phyloP scores from a whole-genome alignment of 2,797 vertebrate genomes.

The Tragopan temminckii region DNA sequence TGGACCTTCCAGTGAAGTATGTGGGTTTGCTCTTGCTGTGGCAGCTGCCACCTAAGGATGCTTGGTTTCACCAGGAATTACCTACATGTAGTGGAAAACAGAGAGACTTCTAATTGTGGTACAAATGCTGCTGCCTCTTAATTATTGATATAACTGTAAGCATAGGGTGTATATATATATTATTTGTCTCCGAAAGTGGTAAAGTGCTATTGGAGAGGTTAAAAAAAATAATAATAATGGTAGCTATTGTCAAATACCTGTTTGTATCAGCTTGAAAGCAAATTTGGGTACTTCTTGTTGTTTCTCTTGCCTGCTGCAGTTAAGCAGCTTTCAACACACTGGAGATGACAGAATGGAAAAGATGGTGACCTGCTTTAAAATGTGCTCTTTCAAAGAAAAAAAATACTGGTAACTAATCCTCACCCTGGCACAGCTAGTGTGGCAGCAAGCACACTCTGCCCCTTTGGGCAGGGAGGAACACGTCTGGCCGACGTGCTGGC shows the following conservation, averaged over 20 bases:
- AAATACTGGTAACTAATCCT: background rate
- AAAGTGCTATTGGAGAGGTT: background rate
- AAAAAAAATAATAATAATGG: background rate
- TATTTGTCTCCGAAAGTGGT: background rate
- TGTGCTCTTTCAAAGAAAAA: background rate
- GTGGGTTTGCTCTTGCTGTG: background rate
- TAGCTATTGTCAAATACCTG: background rate
- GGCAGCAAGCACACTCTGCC: background rate
- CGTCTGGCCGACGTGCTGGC: background rate
- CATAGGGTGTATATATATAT: background rate
- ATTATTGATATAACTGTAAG: background rate
- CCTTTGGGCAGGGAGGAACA: background rate
- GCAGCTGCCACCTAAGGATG: background rate
- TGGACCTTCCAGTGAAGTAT: background rate
- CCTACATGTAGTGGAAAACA: background rate
- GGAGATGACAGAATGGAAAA: background rate
- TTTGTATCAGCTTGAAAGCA: accelerated
- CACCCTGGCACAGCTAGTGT: background rate
- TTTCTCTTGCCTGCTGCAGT: background rate
- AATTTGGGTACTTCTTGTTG: background rate
- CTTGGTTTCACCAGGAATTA: background rate
- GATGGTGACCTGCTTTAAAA: background rate
- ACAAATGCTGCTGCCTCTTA: background rate
- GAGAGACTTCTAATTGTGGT: background rate
- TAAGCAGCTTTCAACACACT: background rate